Evolutionary conservation across 37 sponge, comb jelly and placozoan genomes (phyloP), one percentile per base, ranked within the genome.

Genomic region (Tethya wilhelma): DNA sequence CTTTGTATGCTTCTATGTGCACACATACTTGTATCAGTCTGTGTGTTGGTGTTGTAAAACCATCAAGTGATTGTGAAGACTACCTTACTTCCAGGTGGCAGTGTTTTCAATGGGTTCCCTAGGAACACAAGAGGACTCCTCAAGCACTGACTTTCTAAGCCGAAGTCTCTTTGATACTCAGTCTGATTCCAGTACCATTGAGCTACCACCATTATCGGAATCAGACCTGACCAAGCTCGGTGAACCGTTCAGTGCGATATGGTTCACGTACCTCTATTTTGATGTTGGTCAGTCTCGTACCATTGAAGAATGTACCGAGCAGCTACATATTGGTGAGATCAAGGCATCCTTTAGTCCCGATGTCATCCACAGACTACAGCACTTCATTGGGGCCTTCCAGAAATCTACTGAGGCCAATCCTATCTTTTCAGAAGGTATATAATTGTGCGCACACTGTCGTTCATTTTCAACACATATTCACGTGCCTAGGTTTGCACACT

Each of bases 241-340:
- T 19, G 75, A 71, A 11, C 75, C 40, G 19, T 92, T 80, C 72
- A 1, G 43, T 22, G 88, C 85, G 20, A 29, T 92, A 3, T 88
- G 93, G 89, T 88, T 87, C 60, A 40, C 85, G 11, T 92, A 92
- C 46, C 67, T 81, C 42, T 87, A 84, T 64, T 84, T 55, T 53
- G 88, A 87, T 65, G 62, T 56, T 19, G 64, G 80, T 8, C 44
- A 64, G 14, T 67, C 30, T 6, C 73, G 81, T 33, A 44, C 64
- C 23, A 31, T 62, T n/a, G 93, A 92, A 40, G 80, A 69, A 67
- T 87, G 88, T 38, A 39, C 49, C 0, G 89, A 80, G 60, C 28
- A 4, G 1, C 46, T 92, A 2, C 29, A 39, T 23, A 20, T 92
- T 0, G 93, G 93, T 12, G 23, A 46, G 19, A 57, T 69, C 12